phyloP scores from a whole-genome alignment of 2,797 vertebrate species.

The Sciurus vulgaris region DNA sequence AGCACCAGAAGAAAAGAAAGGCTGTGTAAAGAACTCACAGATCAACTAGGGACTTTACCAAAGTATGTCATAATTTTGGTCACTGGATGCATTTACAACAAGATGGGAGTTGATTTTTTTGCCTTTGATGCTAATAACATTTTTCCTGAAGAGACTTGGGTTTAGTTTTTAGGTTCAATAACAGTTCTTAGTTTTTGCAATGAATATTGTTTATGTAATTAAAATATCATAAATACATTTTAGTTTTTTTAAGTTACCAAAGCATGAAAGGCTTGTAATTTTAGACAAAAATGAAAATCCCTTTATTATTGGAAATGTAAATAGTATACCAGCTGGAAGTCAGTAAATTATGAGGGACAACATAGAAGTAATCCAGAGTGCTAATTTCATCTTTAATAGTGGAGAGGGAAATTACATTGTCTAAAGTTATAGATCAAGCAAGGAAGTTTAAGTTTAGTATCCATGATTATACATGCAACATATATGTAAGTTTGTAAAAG shows the following conservation, averaged over 20 bases:
- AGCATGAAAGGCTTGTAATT: background rate
- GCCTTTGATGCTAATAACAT: background rate
- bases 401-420: background rate
- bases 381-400: background rate
- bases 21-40: background rate
- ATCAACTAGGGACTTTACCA: background rate
- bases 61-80: background rate
- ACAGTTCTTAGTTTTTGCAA: background rate
- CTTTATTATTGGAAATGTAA: conserved; percentile 1
- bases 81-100: background rate
- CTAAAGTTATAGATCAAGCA: background rate
- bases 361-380: background rate
- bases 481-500: background rate
- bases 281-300: conserved; percentile 14
- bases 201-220: background rate
- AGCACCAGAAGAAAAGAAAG: no score
- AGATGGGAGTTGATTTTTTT: background rate
- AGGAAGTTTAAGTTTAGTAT: background rate
- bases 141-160: background rate
- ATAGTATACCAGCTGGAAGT: background rate
- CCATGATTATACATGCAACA: background rate
- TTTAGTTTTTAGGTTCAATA: background rate
- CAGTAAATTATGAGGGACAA: background rate
- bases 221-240: background rate
- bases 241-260: conserved; percentile 13